Conservation (phyloP, 2,113 vertebrate genomes). For the Erpornis zantholeuca region DNA sequence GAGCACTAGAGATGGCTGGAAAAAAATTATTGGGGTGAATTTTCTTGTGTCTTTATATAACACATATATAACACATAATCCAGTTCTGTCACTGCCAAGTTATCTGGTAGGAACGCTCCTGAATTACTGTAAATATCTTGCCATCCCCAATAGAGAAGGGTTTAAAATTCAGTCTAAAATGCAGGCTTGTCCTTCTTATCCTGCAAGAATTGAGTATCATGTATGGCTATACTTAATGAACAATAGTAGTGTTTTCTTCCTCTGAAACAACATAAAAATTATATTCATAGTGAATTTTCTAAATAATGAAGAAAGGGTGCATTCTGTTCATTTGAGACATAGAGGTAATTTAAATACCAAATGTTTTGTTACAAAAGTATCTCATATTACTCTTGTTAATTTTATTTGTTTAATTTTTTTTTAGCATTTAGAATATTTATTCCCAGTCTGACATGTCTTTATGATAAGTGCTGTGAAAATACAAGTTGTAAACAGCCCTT, state of each 20-base stretch:
- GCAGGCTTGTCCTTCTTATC: not conserved
- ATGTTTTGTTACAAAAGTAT: not conserved
- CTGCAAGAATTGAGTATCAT: not conserved
- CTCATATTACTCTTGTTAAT: not conserved
- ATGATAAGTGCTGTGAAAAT: not conserved
- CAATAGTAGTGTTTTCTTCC: not conserved
- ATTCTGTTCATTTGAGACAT: not conserved
- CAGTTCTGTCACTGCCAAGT: not conserved
- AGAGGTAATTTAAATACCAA: not conserved
- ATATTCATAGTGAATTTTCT: not conserved
- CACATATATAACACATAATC: not conserved
- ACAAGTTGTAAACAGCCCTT: not conserved
- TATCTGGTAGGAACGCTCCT: not conserved
- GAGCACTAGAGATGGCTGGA: not conserved
- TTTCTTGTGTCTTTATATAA: not conserved
- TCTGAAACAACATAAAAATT: not conserved
- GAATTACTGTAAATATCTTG: slow-evolving; percentile 6
- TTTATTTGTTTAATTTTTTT: not conserved
- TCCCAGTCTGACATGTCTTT: not conserved
- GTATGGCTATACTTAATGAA: not conserved
- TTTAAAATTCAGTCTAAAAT: slow-evolving; percentile 17
- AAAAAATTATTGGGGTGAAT: not conserved
- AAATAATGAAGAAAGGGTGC: not conserved
- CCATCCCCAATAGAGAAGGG: not conserved
- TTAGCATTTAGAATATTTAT: not conserved